These are phyloP conservation scores for Pyxicephalus adspersus DNA, from an alignment of 2,113 vertebrate genomes.

Conservation along the genomic window DNA sequence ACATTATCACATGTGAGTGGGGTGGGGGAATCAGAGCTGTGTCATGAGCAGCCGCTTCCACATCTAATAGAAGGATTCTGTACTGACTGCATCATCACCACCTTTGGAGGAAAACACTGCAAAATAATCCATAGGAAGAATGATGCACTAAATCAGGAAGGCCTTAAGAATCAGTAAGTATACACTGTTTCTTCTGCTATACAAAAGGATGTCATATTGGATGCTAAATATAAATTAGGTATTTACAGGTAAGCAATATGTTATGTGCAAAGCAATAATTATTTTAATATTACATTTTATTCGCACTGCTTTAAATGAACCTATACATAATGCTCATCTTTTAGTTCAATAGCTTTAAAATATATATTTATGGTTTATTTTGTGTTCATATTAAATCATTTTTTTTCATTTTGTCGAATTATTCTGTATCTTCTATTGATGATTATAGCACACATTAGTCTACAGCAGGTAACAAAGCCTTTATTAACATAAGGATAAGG, in stretches of 20 bases:
- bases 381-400: background rate
- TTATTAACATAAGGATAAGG: background rate
- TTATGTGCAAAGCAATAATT: background rate
- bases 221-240: background rate
- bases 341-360: background rate
- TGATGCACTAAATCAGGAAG: background rate
- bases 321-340: background rate
- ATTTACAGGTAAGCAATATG: background rate
- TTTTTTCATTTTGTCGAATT: background rate
- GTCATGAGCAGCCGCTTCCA: background rate
- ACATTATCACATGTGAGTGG: conserved; percentile 40
- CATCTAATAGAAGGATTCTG: background rate
- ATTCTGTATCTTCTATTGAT: background rate
- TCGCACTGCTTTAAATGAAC: background rate
- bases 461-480: background rate
- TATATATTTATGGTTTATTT: background rate
- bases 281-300: background rate
- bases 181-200: background rate
- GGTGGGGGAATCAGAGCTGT: conserved; percentile 36
- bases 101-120: background rate
- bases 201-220: background rate
- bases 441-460: background rate
- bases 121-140: background rate
- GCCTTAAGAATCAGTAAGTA: conserved; percentile 31
- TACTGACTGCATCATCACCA: conserved; percentile 14